These are phyloP conservation scores for Tetanocera ferruginea DNA, from an alignment of 2,888 invertebrate genomes.

Conservation along the genomic window DNA sequence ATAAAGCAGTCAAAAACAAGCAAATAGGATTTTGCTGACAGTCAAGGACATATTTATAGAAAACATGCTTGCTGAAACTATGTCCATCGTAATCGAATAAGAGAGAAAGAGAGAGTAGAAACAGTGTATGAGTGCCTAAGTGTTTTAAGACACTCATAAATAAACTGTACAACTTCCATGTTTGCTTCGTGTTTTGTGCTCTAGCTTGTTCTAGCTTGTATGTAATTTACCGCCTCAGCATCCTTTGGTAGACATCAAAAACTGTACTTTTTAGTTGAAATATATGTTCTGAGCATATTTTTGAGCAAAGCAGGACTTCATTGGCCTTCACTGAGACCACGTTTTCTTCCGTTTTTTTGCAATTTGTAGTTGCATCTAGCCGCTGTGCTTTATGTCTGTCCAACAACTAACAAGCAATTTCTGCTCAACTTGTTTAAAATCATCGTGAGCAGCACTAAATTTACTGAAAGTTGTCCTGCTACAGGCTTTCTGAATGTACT, in stretches of 20 bases:
- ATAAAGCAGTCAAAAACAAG: neutral
- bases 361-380: too few relatives aligned
- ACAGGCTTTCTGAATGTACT: too few relatives aligned
- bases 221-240: neutral
- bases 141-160: neutral
- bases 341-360: too few relatives aligned
- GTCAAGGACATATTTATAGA: conserved; percentile 10
- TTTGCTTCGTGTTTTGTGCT: neutral
- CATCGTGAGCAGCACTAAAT: too few relatives aligned
- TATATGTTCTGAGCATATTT: neutral
- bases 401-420: too few relatives aligned
- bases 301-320: too few relatives aligned
- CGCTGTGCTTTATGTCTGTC: too few relatives aligned
- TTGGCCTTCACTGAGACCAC: too few relatives aligned
- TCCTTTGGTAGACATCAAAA: neutral
- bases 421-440: too few relatives aligned
- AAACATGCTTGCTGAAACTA: neutral
- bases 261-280: neutral
- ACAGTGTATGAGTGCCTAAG: neutral
- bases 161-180: neutral
- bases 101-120: too few relatives aligned
- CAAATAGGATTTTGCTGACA: neutral
- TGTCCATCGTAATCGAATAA: too few relatives aligned
- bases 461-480: too few relatives aligned
- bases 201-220: neutral